These are phyloP conservation scores for Stratiomys singularior DNA, from an alignment of 2,888 invertebrate species.

Conservation along the genomic window DNA sequence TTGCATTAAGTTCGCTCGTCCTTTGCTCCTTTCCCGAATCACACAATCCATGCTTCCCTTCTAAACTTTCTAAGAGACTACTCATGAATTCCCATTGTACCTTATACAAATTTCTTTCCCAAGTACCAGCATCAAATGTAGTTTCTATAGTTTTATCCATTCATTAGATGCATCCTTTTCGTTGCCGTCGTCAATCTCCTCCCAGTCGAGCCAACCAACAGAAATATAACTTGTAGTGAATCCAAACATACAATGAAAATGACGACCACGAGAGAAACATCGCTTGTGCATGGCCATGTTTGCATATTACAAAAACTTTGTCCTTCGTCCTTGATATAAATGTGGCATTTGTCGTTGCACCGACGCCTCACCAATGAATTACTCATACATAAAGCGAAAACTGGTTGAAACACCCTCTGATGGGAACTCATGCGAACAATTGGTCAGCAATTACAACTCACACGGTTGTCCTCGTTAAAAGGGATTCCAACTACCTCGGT, in stretches of 20 bases:
- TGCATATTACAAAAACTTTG: constrained; percentile 5
- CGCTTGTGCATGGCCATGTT: background rate
- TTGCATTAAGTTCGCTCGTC: no score
- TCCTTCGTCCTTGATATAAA: background rate
- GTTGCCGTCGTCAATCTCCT: background rate
- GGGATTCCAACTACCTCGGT: background rate
- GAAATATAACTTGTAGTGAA: background rate
- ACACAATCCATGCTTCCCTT: background rate
- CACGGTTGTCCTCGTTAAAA: background rate
- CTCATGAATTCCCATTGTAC: constrained; percentile 3
- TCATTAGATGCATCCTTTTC: background rate
- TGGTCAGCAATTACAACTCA: constrained; percentile 29
- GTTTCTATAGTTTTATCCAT: background rate
- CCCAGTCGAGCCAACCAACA: background rate
- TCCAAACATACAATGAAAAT: background rate
- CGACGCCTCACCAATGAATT: background rate
- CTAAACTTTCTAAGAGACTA: background rate
- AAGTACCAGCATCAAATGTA: background rate
- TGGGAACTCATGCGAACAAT: constrained; percentile 21
- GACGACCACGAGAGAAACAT: background rate
- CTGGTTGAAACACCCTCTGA: background rate
- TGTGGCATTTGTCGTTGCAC: background rate
- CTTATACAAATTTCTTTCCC: background rate
- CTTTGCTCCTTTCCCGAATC: background rate
- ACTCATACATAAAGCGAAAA: background rate